These are phyloP conservation scores for Mesembrinibis cayennensis DNA, from an alignment of 2,113 vertebrate genomes.

Conservation along the genomic window DNA sequence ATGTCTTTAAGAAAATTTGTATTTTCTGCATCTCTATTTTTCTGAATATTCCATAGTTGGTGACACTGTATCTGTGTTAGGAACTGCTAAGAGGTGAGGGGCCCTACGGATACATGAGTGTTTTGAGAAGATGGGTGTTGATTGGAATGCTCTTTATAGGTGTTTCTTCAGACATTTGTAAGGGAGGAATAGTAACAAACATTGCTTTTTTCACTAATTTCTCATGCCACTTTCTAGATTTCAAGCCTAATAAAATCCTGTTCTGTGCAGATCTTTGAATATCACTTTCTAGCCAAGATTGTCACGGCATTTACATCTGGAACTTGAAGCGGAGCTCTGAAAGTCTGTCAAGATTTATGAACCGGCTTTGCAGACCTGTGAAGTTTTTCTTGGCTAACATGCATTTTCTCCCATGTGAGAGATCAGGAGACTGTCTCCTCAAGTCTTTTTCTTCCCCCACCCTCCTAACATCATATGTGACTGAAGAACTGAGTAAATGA, in stretches of 20 bases:
- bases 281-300: not conserved
- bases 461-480: not conserved
- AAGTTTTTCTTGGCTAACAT: not conserved
- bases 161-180: not conserved
- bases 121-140: not conserved
- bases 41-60: accelerated
- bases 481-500: not conserved
- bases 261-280: not conserved
- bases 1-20: accelerated
- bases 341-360: not conserved
- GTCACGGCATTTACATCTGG: not conserved
- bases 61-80: not conserved
- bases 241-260: not conserved
- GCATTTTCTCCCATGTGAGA: not conserved
- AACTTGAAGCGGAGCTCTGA: not conserved
- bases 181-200: not conserved
- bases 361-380: not conserved
- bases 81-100: not conserved
- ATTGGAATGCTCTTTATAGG: accelerated
- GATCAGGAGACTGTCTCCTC: not conserved
- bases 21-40: not conserved
- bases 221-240: not conserved
- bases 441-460: not conserved
- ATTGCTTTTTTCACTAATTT: not conserved
- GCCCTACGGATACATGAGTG: accelerated